These are phyloP conservation scores for Deilephila porcellus DNA, from an alignment of 2,888 invertebrate species.

Conservation along the genomic window DNA sequence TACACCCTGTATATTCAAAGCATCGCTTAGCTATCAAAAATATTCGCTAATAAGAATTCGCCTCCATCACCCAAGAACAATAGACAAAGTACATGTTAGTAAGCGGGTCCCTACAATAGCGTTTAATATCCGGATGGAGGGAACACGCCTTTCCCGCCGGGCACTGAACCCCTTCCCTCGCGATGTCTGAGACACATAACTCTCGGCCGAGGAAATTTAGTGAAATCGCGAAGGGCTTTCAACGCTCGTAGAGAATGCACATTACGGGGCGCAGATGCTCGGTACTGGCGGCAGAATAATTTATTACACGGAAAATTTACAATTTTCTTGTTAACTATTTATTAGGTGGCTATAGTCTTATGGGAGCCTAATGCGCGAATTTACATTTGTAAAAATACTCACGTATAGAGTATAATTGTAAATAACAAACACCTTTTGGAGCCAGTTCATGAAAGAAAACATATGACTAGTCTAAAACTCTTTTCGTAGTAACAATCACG, in stretches of 20 bases:
- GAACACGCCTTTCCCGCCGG: neutral
- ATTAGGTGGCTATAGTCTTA: neutral
- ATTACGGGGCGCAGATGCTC: conserved; percentile 42
- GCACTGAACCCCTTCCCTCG: neutral
- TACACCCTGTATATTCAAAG: too few species aligned
- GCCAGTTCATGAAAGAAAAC: too few species aligned
- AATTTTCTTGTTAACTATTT: neutral
- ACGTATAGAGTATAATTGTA: too few species aligned
- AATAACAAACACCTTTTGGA: too few species aligned
- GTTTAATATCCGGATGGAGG: conserved; percentile 2
- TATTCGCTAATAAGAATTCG: neutral
- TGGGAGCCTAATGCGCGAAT: too few species aligned
- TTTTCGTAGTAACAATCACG: too few species aligned
- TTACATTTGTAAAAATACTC: too few species aligned
- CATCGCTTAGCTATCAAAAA: neutral
- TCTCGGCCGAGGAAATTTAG: conserved; percentile 31
- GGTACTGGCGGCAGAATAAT: conserved; percentile 33
- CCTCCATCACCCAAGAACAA: neutral
- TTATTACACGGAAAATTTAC: neutral
- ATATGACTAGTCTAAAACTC: too few species aligned
- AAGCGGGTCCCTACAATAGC: neutral
- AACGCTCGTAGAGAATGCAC: conserved; percentile 40
- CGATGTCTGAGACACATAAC: conserved; percentile 12
- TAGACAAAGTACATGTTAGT: neutral
- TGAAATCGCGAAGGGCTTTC: conserved; percentile 39